Percentiles rank a stretch among this genome's conserved stretches.
Evolutionary conservation across 1,140 invertebrate genomes (phyloP).

Genomic region (Drosophila tristis): DNA sequence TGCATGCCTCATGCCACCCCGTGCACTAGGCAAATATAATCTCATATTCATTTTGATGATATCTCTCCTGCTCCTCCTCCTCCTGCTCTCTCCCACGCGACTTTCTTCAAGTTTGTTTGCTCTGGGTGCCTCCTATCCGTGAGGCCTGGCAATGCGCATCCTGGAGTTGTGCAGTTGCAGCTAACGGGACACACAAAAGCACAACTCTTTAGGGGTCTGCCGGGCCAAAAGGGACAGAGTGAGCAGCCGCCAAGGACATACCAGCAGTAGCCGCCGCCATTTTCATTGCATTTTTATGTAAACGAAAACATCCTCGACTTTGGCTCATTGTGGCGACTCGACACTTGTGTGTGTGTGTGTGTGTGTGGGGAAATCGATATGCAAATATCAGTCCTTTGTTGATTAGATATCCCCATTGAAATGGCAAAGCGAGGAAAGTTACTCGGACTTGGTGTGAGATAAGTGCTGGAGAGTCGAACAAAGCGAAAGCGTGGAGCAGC

Average conservation of each 20-base stretch:
- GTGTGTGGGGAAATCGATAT: conserved; percentile 33
- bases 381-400: conserved; percentile 28
- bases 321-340: conserved; percentile 14
- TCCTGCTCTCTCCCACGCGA: conserved; percentile 8
- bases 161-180: conserved; percentile 78
- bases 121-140: conserved; percentile 20
- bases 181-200: conserved; percentile 62
- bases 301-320: conserved; percentile 27
- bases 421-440: not conserved
- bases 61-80: conserved; percentile 22
- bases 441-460: too few species aligned
- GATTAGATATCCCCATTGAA: conserved; percentile 19
- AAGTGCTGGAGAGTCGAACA: not conserved
- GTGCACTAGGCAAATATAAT: conserved; percentile 67
- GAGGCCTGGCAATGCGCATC: conserved; percentile 37
- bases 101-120: conserved; percentile 65
- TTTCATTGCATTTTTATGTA: conserved; percentile 57
- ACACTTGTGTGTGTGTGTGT: conserved; percentile 7
- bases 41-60: conserved; percentile 79
- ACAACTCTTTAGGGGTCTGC: conserved; percentile 55
- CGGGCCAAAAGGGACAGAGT: conserved; percentile 2
- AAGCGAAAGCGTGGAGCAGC: too few species aligned
- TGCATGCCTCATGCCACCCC: not conserved
- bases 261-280: conserved; percentile 24
- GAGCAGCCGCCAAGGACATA: conserved; percentile 15